Evolutionary conservation across 2,888 invertebrate species (phyloP).

Genomic region (Andrena flavipes): DNA sequence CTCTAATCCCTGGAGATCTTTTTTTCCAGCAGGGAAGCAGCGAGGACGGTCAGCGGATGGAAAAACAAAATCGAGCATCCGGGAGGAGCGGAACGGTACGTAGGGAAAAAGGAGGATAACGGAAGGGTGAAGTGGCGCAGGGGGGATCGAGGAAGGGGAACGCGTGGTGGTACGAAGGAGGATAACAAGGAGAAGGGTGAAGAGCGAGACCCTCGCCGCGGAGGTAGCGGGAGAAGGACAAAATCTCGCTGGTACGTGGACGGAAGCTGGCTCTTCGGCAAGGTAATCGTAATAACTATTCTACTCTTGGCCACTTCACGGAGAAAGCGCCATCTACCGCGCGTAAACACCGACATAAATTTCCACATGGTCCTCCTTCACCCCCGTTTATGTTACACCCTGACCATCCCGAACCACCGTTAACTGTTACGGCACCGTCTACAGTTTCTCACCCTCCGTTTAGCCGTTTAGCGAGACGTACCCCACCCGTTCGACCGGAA

Average conservation of each 20-base stretch:
- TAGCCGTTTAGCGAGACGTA: conserved; percentile 42
- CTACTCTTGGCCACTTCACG: conserved; percentile 57
- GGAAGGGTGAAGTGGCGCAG: background rate
- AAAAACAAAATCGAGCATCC: conserved; percentile 38
- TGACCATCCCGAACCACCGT: conserved; percentile 66
- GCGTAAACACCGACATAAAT: conserved; percentile 81
- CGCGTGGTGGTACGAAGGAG: background rate
- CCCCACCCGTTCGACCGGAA: conserved; percentile 50
- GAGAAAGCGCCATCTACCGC: conserved; percentile 66
- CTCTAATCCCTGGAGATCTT: conserved; percentile 29
- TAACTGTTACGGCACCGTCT: conserved; percentile 70
- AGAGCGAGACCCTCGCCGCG: too few relatives aligned
- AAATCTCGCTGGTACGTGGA: conserved; percentile 48
- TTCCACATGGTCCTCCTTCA: conserved; percentile 65
- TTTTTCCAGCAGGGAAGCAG: conserved; percentile 18
- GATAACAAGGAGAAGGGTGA: background rate
- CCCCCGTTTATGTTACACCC: conserved; percentile 64
- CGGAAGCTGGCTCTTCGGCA: conserved; percentile 46
- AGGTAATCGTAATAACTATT: conserved; percentile 79
- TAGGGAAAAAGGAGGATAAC: background rate
- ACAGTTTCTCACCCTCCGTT: conserved; percentile 65
- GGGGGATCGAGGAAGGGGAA: background rate
- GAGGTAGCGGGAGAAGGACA: conserved; percentile 16
- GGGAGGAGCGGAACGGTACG: conserved; percentile 5
- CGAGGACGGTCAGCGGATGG: background rate